Base-by-base conservation (phyloP, 2,888 invertebrate genomes). In the Ichneumoninae sp. region DNA sequence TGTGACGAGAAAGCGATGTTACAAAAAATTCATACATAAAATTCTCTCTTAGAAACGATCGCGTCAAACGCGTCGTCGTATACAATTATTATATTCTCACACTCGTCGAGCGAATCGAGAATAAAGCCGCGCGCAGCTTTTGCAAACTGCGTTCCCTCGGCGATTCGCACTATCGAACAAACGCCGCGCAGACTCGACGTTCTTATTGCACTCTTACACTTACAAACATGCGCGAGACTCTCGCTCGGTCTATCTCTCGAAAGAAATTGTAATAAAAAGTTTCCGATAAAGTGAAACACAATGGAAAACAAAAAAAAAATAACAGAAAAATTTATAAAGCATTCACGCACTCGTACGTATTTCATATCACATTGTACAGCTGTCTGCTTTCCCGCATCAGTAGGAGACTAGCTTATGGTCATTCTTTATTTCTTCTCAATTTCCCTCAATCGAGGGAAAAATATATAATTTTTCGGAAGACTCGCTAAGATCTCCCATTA, bases 281-380 rank as follows among this genome's bases (percentile, higher is more conserved):
- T 87, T 87, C 87, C 86, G 84, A 88, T 86, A 80, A 87, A 84
- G 84, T 88, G 86, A 88, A 85, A 86, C 83, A 84, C 10, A 80
- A 82, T 80, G 62, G 70, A 83, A 84, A 84, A 83, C 77, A 62
- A 50, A 80, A 44, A 82, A 72, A 40, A 47, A 70, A 47, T 13
- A 75, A 26, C 6, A 52, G 54, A 75, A 68, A 57, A 65, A n/a
- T 68, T 68, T 60, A 19, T 50, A 65, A 68, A 52, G 62, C 80
- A 75, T 66, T 68, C 76, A 68, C 68, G 57, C 70, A 81, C 79
- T 86, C 80, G 54, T 85, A 86, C 82, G 69, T 86, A 87, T 89
- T 89, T 88, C 88, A 91, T 92, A 92, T 92, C 92, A 93, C 92
- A 93, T 91, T 91, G 88, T 89, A 91, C 90, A 91, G 90, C 90